Conservation (phyloP, 1,140 invertebrate genomes). For the Bombus fervidus region DNA sequence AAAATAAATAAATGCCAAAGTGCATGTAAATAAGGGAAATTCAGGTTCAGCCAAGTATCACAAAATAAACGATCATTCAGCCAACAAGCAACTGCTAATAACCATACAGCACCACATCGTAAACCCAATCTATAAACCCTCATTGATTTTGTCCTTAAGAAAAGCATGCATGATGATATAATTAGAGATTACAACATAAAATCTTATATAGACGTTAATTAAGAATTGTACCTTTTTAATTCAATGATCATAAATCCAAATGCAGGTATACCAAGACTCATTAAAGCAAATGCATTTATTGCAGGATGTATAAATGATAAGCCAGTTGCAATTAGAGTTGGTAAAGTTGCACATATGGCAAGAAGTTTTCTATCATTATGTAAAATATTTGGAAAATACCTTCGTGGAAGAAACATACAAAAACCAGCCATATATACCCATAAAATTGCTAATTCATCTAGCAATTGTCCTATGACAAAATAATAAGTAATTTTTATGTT, state of each 20-base stretch:
- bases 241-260: slow-evolving; percentile 86
- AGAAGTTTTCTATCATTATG: slow-evolving; percentile 85
- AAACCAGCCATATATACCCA: slow-evolving; percentile 91
- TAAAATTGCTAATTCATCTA: slow-evolving; percentile 91
- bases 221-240: slow-evolving; percentile 84
- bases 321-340: slow-evolving; percentile 86
- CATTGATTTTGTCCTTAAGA: slow-evolving; percentile 85
- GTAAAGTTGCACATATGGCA: slow-evolving; percentile 83
- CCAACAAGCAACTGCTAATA: slow-evolving; percentile 89
- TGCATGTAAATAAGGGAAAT: slow-evolving; percentile 91
- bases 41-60: slow-evolving; percentile 88
- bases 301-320: slow-evolving; percentile 88
- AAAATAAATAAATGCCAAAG: slow-evolving; percentile 92
- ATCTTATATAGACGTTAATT: not conserved
- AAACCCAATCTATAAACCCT: slow-evolving; percentile 87
- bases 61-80: slow-evolving; percentile 90
- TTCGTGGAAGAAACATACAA: slow-evolving; percentile 88
- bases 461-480: slow-evolving; percentile 85
- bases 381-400: slow-evolving; percentile 87
- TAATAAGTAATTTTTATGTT: slow-evolving; percentile 25
- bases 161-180: slow-evolving; percentile 61
- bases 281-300: slow-evolving; percentile 90
- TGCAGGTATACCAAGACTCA: slow-evolving; percentile 88
- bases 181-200: not conserved
- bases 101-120: slow-evolving; percentile 86